These are phyloP conservation scores for Mobula hypostoma DNA, from an alignment of 2,113 vertebrate species.

Conservation along the genomic window DNA sequence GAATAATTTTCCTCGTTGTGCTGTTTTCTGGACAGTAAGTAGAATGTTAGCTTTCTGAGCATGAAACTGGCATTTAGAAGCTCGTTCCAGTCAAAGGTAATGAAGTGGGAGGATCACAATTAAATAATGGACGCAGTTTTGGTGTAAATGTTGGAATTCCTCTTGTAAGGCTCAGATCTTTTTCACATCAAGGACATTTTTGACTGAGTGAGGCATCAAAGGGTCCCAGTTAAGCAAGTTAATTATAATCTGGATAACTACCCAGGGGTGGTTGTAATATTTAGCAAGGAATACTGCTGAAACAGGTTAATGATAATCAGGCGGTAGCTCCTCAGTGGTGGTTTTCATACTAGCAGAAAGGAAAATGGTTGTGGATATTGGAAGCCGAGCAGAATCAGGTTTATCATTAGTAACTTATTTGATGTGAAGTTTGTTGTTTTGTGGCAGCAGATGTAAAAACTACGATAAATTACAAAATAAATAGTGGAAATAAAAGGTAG, in stretches of 20 bases:
- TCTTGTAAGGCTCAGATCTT: not conserved
- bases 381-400: no score
- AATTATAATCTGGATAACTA: no score
- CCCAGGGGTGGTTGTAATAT: no score
- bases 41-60: not conserved
- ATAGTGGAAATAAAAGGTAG: no score
- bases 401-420: no score
- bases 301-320: not conserved
- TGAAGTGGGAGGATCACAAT: not conserved
- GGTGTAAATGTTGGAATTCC: not conserved
- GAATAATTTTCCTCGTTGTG: not conserved
- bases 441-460: no score
- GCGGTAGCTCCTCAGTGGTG: not conserved
- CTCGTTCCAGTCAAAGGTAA: not conserved
- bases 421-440: no score
- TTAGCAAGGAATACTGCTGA: not conserved
- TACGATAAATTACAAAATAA: no score
- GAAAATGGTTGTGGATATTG: not conserved
- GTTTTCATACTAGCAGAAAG: not conserved
- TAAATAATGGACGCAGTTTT: not conserved
- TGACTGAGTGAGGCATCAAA: no score
- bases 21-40: not conserved
- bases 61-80: not conserved
- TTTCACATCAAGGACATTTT: no score
- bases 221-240: no score